A percentile compares a stretch with the other conserved stretches of the same genome.
phyloP scores from a whole-genome alignment of 2,888 invertebrate genomes.

The Pterostichus madidus region DNA sequence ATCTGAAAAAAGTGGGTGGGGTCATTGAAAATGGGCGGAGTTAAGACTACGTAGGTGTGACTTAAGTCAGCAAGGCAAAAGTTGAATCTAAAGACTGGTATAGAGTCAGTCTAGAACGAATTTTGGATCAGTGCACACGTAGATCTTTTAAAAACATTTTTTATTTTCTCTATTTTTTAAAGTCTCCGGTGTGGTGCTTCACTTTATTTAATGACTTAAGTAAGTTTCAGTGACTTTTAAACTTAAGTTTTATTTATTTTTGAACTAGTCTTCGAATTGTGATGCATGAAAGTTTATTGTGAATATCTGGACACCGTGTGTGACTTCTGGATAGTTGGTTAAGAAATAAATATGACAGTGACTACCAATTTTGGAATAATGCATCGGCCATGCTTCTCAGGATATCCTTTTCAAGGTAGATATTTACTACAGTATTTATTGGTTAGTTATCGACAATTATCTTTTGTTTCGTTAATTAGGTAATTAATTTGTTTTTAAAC shows the following conservation, averaged over 20 bases:
- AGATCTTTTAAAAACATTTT: background rate
- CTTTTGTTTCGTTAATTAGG: too few relatives aligned
- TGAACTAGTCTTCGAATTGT: background rate
- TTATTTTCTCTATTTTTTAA: slow-evolving; percentile 17
- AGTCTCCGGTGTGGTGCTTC: background rate
- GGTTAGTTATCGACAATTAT: too few relatives aligned
- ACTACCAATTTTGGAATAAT: slow-evolving; percentile 77
- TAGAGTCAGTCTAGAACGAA: slow-evolving; percentile 34
- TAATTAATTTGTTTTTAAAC: too few relatives aligned
- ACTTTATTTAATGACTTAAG: too few relatives aligned
- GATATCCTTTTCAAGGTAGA: slow-evolving; percentile 78
- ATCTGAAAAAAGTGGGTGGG: slow-evolving; percentile 13
- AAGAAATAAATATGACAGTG: slow-evolving; percentile 74
- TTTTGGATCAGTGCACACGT: slow-evolving; percentile 3
- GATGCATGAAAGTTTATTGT: too few relatives aligned
- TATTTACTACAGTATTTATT: background rate
- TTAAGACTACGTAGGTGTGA: slow-evolving; percentile 9
- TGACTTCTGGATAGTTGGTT: slow-evolving; percentile 2
- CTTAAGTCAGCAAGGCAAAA: slow-evolving; percentile 19
- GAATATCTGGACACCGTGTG: background rate
- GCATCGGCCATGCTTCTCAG: slow-evolving; percentile 77
- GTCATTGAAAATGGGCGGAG: slow-evolving; percentile 17
- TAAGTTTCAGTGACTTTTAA: too few relatives aligned
- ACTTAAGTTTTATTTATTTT: too few relatives aligned
- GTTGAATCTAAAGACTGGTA: slow-evolving; percentile 1